These are phyloP conservation scores for Oxygymnocypris stewartii DNA, from an alignment of 2,113 vertebrate species.

Conservation along the genomic window DNA sequence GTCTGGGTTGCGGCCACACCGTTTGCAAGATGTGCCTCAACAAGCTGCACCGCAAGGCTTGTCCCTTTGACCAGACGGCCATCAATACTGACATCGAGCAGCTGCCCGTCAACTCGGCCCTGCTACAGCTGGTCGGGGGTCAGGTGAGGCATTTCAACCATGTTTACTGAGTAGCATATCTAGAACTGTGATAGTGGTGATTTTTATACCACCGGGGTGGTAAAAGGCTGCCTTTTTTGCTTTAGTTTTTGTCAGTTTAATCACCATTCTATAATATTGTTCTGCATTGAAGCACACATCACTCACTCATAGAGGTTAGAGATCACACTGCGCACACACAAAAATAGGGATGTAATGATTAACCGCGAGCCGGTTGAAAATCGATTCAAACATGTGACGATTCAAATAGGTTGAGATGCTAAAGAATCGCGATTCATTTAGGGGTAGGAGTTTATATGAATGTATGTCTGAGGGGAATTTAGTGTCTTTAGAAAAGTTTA, in stretches of 20 bases:
- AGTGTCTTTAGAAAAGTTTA: too few species aligned
- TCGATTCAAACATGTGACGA: too few species aligned
- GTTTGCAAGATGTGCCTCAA: constrained; percentile 99
- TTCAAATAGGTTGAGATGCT: too few species aligned
- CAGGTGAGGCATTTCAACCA: constrained; percentile 78
- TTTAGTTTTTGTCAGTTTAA: neutral
- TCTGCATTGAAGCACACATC: neutral
- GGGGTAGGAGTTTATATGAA: too few species aligned
- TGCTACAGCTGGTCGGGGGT: constrained; percentile 93
- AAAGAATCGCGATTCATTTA: too few species aligned
- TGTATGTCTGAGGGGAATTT: too few species aligned
- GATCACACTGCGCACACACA: neutral
- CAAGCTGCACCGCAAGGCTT: constrained; percentile 80
- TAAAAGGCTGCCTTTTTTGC: neutral
- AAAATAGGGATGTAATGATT: too few species aligned
- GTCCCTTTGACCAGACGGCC: constrained; percentile 92
- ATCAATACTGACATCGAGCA: constrained; percentile 98
- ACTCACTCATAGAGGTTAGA: too few species aligned
- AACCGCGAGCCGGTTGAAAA: too few species aligned
- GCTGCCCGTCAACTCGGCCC: constrained; percentile 94
- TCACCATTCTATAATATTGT: neutral
- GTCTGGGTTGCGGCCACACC: constrained; percentile 95
- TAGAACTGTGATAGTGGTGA: neutral
- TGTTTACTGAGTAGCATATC: neutral
- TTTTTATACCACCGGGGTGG: neutral